Conservation (phyloP, 2,888 invertebrate species). For the Mesopsocus fuscifrons region DNA sequence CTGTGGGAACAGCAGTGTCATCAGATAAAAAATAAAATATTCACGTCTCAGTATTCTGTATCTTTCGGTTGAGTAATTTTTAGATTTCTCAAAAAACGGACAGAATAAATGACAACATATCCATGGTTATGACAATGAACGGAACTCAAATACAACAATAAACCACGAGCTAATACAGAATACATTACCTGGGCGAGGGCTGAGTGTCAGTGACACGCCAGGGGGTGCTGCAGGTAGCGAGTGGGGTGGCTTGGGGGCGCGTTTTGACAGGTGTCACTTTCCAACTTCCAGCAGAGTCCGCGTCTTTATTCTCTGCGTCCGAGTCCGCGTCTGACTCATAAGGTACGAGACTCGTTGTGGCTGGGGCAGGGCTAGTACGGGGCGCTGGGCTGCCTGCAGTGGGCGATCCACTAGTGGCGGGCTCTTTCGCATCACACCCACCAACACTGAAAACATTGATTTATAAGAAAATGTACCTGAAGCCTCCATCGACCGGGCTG, state of each 20-base stretch:
- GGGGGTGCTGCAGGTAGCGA: conserved; percentile 18
- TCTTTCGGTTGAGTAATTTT: too few species aligned
- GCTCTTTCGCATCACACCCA: not conserved
- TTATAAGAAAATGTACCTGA: not conserved
- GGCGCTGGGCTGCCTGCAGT: conserved; percentile 4
- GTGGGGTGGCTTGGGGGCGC: conserved; percentile 16
- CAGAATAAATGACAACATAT: not conserved
- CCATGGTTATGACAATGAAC: not conserved
- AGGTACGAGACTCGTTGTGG: conserved; percentile 24
- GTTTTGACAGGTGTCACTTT: conserved; percentile 22
- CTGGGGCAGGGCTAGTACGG: not conserved
- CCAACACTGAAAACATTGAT: conserved; percentile 5
- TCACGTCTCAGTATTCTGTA: too few species aligned
- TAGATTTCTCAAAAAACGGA: too few species aligned
- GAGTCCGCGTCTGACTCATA: conserved; percentile 26
- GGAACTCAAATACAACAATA: not conserved
- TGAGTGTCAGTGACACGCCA: conserved; percentile 16
- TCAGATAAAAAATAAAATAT: not conserved
- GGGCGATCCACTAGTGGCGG: conserved; percentile 7
- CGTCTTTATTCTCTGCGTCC: conserved; percentile 22
- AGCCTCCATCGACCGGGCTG: too few species aligned
- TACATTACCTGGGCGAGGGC: conserved; percentile 8
- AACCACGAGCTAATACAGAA: too few species aligned
- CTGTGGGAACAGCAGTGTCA: too few species aligned
- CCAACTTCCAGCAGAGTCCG: conserved; percentile 23